Evolutionary conservation across 2,797 vertebrate species (phyloP).

Genomic region (Heterohyrax brucei): DNA sequence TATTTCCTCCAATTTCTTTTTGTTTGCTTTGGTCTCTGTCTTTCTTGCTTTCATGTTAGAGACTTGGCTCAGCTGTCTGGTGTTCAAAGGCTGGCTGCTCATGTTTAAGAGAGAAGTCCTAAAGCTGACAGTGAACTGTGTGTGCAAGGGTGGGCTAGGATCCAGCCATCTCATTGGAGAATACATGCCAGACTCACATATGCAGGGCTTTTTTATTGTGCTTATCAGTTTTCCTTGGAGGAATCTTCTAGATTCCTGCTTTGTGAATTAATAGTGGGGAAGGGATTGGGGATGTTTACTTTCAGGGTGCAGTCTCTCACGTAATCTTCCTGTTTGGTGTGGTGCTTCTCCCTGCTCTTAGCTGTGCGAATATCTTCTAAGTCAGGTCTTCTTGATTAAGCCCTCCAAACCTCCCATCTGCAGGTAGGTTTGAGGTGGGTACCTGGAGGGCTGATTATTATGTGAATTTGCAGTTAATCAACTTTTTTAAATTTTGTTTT

Average conservation of each 20-base stretch:
- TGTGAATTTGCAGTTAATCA: neutral
- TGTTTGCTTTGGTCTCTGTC: neutral
- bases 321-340: neutral
- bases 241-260: conserved; percentile 5
- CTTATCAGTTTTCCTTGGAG: neutral
- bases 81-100: neutral
- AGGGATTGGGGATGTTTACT: neutral
- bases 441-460: neutral
- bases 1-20: conserved; percentile 35
- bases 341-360: neutral
- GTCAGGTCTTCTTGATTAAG: neutral
- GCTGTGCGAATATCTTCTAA: neutral
- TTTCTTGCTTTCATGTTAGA: neutral
- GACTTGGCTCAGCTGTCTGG: neutral
- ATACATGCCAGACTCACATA: no score
- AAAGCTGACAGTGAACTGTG: neutral
- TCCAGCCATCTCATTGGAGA: neutral
- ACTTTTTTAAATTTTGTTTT: neutral
- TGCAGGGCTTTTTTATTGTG: neutral
- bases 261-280: conserved; percentile 11
- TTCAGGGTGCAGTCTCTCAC: neutral
- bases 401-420: neutral
- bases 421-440: neutral
- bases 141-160: neutral
- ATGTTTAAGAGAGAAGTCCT: neutral